Base-by-base conservation (phyloP, 2,797 vertebrate genomes). In the Catostomus latipinnis region DNA sequence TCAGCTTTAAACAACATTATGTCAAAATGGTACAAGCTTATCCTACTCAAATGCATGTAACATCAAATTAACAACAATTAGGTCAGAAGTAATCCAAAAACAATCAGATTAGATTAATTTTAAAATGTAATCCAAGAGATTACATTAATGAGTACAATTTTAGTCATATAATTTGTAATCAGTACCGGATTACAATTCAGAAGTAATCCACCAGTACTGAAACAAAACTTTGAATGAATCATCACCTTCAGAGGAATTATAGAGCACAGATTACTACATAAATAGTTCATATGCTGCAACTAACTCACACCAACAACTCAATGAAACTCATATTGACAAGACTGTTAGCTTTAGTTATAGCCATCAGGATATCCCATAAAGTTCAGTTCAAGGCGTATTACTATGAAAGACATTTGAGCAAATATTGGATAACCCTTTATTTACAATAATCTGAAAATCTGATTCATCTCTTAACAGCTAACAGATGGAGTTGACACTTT, bases 161-260 rank as follows among this genome's bases (percentile, higher is more conserved):
- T 34, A 34, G 34, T 34, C 34, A 34, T 4, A 34, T 34, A 34
- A 34, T 34, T 34, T 34, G 34, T 34, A 34, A 34, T 34, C 34
- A 34, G 34, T 34, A 34, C 34, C 34, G 34, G 34, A 34, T 34
- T 34, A 34, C 34, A 34, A 34, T 34, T 34, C 34, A 34, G 34
- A 34, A 34, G 34, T 34, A 34, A 34, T 4, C 34, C 34, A 34
- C 2, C 9, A 6, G 45, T 45, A 13, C 53, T 56, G 46, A 65
- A 43, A 18, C 50, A 45, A 53, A 61, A 22, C 53, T 10, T 9
- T 6, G n/a, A 60, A 46, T 71, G 54, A 78, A 67, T 78, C 60
- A 50, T 61, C 11, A 52, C 71, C 58, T 83, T 63, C 71, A 76
- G 68, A 78, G 46, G 57, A 79, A 73, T 74, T 74, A 62, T 60